Evolutionary conservation across 37 sponge, comb jelly and placozoan species (phyloP), one percentile per base, ranked within the genome.

Genomic region (Ephydatia muelleri): DNA sequence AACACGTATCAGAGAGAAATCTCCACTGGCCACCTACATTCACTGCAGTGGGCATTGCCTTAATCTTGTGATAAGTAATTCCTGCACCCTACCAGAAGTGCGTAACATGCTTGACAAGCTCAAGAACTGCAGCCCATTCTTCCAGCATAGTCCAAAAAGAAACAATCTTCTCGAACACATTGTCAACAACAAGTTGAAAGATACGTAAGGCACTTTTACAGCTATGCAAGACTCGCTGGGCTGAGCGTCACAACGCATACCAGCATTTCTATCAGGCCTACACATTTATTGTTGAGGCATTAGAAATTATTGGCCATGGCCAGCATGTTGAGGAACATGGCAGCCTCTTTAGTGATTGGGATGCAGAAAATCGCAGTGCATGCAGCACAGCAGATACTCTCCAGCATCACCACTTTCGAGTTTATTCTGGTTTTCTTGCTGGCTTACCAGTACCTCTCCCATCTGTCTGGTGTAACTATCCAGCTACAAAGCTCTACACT

Each of bases 1-100:
- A 38, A 80, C 80, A 72, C 32, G 73, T 3, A 77, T 86, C 31
- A 73, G 38, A 38, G 68, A 89, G 49, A n/a, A 49, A 37, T n/a
- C 86, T 65, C 87, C 84, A 43, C 47, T 75, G 28, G 88, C 93
- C 27, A 38, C 73, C 30, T 88, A 92, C 38, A 75, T 73, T n/a
- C 86, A 86, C 74, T 90, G 90, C 80, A 81, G 64, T 85, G 90
- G 82, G 2, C 85, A 90, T 75, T 84, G 76, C 40, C 65, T 90
- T 5, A 90, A 90, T 68, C 73, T 85, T 38, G 81, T 84, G 12
- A 85, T 89, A 3, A 66, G 73, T 11, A 25, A 73, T 27, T 84
- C 90, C 13, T 89, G 81, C 14, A 64, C 77, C 27, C 72, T 90
- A 25, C 91, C 91, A 75, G 75, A 28, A 26, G 70, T 90, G 21